A percentile compares a stretch with the other conserved stretches of the same genome.
Conservation (phyloP, 2,797 vertebrate genomes). For the Tapirus indicus region DNA sequence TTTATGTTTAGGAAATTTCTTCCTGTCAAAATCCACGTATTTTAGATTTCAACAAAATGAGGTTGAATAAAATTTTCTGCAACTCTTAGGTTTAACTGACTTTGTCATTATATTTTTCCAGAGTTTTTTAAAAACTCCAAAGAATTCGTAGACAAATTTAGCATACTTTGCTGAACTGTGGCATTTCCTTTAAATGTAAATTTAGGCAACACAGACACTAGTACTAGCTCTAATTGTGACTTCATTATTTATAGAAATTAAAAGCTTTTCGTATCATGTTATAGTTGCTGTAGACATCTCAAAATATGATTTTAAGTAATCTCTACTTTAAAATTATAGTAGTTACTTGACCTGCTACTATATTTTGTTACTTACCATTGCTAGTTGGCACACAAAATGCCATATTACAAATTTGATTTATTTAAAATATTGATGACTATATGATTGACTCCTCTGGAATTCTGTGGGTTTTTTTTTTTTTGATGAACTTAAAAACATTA, state of each 20-base stretch:
- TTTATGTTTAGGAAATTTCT: not conserved
- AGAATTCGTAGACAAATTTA: not conserved
- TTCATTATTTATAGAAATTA: not conserved
- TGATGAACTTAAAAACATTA: constrained; percentile 28
- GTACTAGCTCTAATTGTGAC: not conserved
- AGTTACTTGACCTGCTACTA: not conserved
- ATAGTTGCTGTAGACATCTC: not conserved
- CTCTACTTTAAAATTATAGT: not conserved
- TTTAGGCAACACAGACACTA: not conserved
- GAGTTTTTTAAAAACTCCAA: not conserved
- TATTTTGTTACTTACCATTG: not conserved
- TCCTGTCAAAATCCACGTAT: not conserved
- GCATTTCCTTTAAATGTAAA: not conserved
- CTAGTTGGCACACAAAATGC: not conserved
- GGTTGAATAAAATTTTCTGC: not conserved
- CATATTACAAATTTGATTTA: not conserved
- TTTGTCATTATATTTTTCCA: not conserved
- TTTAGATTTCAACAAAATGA: constrained; percentile 14
- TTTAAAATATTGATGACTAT: not conserved
- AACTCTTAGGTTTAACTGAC: not conserved
- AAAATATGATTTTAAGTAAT: not conserved
- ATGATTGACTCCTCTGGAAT: not conserved
- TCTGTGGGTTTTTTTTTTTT: constrained; percentile 41
- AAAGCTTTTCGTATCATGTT: not conserved
- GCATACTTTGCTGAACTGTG: not conserved